Base-by-base conservation (phyloP, 2,888 invertebrate species). In the Neocrepidodera transversa region DNA sequence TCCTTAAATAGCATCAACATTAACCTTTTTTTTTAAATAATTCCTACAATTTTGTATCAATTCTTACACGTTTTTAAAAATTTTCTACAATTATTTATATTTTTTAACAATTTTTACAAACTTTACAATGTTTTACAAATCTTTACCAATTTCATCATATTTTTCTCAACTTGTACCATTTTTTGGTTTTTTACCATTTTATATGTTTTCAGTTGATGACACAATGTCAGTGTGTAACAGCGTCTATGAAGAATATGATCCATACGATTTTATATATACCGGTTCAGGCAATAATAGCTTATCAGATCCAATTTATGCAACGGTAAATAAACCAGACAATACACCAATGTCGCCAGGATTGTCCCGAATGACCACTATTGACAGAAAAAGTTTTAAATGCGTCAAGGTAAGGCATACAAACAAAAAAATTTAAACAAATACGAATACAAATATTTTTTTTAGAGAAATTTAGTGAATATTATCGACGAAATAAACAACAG, bases 181-280 rank as follows among this genome's bases (percentile, higher is more conserved):
- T n/a, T n/a, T n/a, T n/a, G n/a, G n/a, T n/a, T n/a, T n/a, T n/a
- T n/a, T n/a, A n/a, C n/a, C n/a, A n/a, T n/a, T n/a, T n/a, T n/a
- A n/a, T n/a, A n/a, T n/a, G n/a, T n/a, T n/a, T 65, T 45, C 56
- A 70, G 71, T 66, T 17, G 84, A 83, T 70, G 84, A 84, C 68
- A 76, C 80, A 59, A 82, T 80, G 64, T 86, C 86, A 16, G 84
- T 87, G 66, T 83, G 84, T 67, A 84, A 82, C 59, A 88, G 87
- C 50, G 86, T 90, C 64, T 90, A 91, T 71, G 88, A 90, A 70
- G 87, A 88, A 61, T 89, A 89, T 73, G 89, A 91, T 78, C 90
- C 89, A n/a, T 89, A 90, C 71, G 90, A 90, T 76, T 90, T 89
- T 75, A 84, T 90, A 77, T 88, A 89, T 73, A 79, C 81, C 23